A percentile compares a stretch with the other conserved stretches of the same genome.
Evolutionary conservation across 2,888 invertebrate genomes (phyloP).

Genomic region (Tachina grossa): DNA sequence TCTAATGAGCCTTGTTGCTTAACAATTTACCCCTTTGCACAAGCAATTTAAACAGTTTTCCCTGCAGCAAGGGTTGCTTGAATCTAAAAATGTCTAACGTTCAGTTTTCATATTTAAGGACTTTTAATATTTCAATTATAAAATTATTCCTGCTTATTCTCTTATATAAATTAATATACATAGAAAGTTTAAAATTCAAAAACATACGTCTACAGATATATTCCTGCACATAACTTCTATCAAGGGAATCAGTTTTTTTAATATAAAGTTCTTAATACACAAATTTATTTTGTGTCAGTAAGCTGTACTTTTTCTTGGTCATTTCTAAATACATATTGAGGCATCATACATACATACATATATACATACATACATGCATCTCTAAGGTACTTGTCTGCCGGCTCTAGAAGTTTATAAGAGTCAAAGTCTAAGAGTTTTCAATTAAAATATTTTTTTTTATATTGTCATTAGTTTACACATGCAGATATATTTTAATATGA

Average conservation of each 20-base stretch:
- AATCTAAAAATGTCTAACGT: constrained; percentile 3
- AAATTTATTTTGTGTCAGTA: constrained; percentile 32
- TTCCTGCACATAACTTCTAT: constrained; percentile 2
- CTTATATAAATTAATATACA: constrained; percentile 5
- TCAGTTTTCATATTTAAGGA: not conserved
- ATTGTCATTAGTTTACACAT: constrained; percentile 10
- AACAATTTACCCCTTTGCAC: constrained; percentile 28
- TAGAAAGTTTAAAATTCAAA: constrained; percentile 4
- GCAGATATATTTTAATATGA: constrained; percentile 35
- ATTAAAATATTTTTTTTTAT: constrained; percentile 36
- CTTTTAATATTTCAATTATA: constrained; percentile 65
- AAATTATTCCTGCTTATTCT: constrained; percentile 51
- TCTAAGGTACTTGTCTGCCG: not conserved
- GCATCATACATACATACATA: not conserved
- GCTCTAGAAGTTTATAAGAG: not conserved
- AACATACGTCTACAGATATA: not conserved
- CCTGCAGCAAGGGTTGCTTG: constrained; percentile 4
- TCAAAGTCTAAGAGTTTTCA: constrained; percentile 20
- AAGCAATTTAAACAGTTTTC: constrained; percentile 38
- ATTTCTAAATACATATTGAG: not conserved
- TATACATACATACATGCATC: not conserved
- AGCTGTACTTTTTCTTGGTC: constrained; percentile 30
- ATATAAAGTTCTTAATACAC: not conserved
- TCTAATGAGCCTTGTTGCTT: constrained; percentile 63
- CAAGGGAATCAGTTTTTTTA: constrained; percentile 35